phyloP scores from a whole-genome alignment of 2,797 vertebrate species.

The Eremophila alpestris region DNA sequence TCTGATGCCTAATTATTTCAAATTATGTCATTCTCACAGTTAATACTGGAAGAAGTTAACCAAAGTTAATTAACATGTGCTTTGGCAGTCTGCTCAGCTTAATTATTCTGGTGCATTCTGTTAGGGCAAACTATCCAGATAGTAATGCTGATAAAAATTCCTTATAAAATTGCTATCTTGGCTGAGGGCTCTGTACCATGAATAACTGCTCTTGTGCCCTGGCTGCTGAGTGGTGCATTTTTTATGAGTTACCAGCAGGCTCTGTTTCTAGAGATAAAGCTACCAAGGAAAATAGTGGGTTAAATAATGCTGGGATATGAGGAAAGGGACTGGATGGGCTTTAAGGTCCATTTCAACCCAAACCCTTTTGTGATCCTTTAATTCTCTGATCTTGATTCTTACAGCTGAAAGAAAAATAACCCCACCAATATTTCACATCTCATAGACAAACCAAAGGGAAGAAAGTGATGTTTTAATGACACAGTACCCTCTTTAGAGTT shows the following conservation, averaged over 20 bases:
- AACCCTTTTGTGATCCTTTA: no score
- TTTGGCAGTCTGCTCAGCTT: conserved; percentile 21
- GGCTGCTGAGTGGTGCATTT: neutral
- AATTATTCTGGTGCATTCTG: conserved; percentile 37
- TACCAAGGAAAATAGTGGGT: neutral
- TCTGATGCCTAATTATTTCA: conserved; percentile 31
- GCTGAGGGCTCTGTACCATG: neutral
- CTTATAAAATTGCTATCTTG: neutral
- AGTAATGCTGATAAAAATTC: conserved; percentile 2
- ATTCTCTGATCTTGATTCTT: neutral
- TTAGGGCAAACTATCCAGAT: neutral
- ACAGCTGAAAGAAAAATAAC: neutral
- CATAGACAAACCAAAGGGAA: neutral
- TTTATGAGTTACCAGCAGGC: neutral
- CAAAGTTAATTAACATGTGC: conserved; percentile 38
- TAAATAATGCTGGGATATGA: neutral
- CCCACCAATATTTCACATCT: rapidly evolving
- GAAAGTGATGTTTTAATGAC: neutral
- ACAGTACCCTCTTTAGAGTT: neutral
- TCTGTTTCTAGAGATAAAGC: neutral
- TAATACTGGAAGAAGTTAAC: conserved; percentile 15
- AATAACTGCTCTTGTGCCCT: neutral
- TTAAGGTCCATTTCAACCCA: no score
- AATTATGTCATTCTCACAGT: neutral
- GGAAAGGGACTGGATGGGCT: neutral